phyloP scores from a whole-genome alignment of 2,113 vertebrate genomes.

The Xyrauchen texanus region DNA sequence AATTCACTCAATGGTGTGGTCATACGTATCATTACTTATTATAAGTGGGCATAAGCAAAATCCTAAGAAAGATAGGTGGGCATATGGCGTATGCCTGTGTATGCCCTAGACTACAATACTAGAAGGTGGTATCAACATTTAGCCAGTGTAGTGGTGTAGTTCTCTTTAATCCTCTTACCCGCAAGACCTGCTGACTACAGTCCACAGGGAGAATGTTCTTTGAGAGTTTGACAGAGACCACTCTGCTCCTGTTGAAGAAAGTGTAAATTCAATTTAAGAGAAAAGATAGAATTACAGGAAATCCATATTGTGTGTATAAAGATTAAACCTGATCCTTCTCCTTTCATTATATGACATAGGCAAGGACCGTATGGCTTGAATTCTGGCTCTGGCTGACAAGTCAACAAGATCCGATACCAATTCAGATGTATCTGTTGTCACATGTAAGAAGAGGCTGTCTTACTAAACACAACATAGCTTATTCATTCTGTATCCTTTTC shows the following conservation, averaged over 20 bases:
- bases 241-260: conserved; percentile 63
- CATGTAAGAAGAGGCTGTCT: conserved; percentile 12
- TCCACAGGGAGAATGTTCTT: conserved; percentile 62
- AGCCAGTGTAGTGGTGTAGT: too few species aligned
- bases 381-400: conserved; percentile 75
- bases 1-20: too few species aligned
- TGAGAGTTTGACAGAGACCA: conserved; percentile 63
- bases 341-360: conserved; percentile 82
- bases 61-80: too few species aligned
- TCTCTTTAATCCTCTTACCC: conserved; percentile 61
- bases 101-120: too few species aligned
- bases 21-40: too few species aligned
- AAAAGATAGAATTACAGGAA: background rate
- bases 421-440: conserved; percentile 72
- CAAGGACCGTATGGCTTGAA: conserved; percentile 79
- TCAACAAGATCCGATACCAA: conserved; percentile 76
- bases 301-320: background rate
- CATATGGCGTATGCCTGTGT: too few species aligned
- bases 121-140: too few species aligned
- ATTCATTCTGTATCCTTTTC: too few species aligned
- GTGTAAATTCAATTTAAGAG: background rate
- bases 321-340: conserved; percentile 79
- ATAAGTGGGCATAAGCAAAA: too few species aligned
- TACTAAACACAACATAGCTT: background rate
- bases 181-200: conserved; percentile 65